phyloP scores from a whole-genome alignment of 2,113 vertebrate genomes.

The Dasypus novemcinctus region DNA sequence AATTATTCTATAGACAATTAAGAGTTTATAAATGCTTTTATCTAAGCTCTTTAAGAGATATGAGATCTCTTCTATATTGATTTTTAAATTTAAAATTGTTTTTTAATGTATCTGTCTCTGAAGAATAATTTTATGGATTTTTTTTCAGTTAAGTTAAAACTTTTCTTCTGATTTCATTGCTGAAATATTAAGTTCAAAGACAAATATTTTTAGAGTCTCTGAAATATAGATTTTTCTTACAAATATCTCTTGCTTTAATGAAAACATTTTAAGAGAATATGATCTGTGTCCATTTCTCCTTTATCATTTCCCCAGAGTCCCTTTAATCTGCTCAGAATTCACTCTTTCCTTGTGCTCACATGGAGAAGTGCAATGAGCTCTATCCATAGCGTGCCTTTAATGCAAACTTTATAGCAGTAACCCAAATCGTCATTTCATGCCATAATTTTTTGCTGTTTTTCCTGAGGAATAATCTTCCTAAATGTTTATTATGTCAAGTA shows the following conservation, averaged over 20 bases:
- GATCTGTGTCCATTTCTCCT: neutral
- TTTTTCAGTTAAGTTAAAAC: neutral
- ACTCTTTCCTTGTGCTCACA: neutral
- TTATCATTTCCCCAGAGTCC: neutral
- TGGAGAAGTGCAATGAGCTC: neutral
- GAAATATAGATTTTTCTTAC: conserved; percentile 7
- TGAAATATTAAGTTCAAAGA: conserved; percentile 25
- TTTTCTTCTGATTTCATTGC: neutral
- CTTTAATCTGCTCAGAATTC: conserved; percentile 38
- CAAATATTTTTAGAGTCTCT: neutral
- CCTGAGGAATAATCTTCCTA: neutral
- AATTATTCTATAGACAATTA: neutral
- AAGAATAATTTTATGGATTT: neutral
- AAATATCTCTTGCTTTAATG: neutral
- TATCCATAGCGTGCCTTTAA: neutral
- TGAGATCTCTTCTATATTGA: neutral
- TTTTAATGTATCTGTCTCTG: neutral
- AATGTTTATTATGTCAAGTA: neutral
- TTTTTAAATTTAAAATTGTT: neutral
- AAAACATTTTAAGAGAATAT: conserved; percentile 41
- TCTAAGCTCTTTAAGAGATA: neutral
- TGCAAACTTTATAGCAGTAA: neutral
- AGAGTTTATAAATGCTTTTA: neutral
- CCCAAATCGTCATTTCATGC: neutral
- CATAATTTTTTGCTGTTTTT: neutral